These are phyloP conservation scores for Campylomormyrus tamandua DNA, from an alignment of 2,113 vertebrate species.

Conservation along the genomic window DNA sequence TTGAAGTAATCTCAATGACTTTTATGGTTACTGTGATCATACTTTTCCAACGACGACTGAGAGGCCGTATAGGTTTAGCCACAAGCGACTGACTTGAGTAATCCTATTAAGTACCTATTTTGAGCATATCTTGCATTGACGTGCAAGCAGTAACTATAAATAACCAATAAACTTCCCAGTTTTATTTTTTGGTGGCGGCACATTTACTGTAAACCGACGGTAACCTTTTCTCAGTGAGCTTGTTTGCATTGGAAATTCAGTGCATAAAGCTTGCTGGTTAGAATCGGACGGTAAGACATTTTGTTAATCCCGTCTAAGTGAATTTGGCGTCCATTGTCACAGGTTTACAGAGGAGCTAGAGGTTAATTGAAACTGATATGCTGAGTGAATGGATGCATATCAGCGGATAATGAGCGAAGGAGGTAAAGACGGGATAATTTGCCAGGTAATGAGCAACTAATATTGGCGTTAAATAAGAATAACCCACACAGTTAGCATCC, in stretches of 20 bases:
- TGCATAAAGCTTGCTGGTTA: not conserved
- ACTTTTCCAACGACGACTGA: not conserved
- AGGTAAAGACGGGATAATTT: slow-evolving; percentile 36
- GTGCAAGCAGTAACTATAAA: not conserved
- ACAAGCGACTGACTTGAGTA: slow-evolving; percentile 2
- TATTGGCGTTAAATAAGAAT: slow-evolving; percentile 24
- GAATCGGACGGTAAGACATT: not conserved
- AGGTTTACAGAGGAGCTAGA: slow-evolving; percentile 12
- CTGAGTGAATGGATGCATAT: slow-evolving; percentile 28
- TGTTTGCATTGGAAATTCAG: not conserved
- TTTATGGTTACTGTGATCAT: not conserved
- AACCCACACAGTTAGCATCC: slow-evolving; percentile 26
- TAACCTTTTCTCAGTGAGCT: not conserved
- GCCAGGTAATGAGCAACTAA: slow-evolving; percentile 31
- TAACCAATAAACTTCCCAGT: not conserved
- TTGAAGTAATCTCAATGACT: not conserved
- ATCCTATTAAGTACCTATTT: not conserved
- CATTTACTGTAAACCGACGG: not conserved
- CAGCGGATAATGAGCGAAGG: slow-evolving; percentile 34
- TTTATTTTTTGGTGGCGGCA: not conserved
- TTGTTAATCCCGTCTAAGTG: not conserved
- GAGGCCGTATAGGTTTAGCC: not conserved
- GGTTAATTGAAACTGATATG: slow-evolving; percentile 39
- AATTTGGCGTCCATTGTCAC: not conserved
- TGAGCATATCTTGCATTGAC: not conserved